These are phyloP conservation scores for Pantherophis vulpinus DNA, from an alignment of 2,797 vertebrate genomes.

Conservation along the genomic window DNA sequence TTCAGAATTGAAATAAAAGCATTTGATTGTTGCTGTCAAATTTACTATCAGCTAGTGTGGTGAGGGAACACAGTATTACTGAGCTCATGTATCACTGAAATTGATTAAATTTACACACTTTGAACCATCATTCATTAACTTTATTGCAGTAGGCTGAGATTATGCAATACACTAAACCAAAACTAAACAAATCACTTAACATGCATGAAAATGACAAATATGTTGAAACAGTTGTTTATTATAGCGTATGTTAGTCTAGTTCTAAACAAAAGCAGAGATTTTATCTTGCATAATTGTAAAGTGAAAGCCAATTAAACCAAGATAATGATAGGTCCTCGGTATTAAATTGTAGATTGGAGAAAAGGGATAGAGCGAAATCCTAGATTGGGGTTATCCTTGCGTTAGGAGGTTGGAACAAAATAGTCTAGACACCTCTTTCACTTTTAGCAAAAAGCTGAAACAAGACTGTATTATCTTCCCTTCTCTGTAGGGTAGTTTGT, in stretches of 20 bases:
- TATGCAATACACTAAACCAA: neutral
- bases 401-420: neutral
- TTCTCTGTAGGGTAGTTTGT: neutral
- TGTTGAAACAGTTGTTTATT: neutral
- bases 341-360: neutral
- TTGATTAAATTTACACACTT: neutral
- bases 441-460: neutral
- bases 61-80: neutral
- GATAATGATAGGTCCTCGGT: neutral
- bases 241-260: neutral
- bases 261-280: neutral
- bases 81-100: neutral
- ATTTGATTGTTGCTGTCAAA: neutral
- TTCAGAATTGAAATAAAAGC: neutral
- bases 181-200: neutral
- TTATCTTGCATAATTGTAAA: neutral
- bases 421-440: neutral
- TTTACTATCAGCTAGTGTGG: neutral
- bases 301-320: neutral
- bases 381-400: neutral
- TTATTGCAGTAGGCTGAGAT: neutral
- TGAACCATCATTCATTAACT: neutral
- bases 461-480: neutral
- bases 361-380: neutral
- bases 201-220: neutral